These are phyloP conservation scores for Paramormyrops hopkinsi DNA, from an alignment of 2,797 vertebrate species.

Conservation along the genomic window DNA sequence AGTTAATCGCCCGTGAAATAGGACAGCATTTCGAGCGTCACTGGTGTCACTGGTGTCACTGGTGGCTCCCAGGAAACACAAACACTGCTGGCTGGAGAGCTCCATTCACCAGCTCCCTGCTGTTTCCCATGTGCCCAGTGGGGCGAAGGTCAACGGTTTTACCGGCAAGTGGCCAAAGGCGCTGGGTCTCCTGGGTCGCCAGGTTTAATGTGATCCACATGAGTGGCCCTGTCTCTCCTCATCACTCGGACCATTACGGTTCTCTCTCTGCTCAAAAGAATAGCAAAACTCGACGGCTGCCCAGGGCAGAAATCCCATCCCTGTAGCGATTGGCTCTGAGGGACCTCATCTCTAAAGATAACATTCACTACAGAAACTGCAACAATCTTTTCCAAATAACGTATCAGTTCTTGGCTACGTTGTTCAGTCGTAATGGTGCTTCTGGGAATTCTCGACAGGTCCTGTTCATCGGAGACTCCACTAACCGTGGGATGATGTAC, in stretches of 20 bases:
- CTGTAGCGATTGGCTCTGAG: not conserved
- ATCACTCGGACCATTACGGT: not conserved
- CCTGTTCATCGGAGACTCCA: slow-evolving; percentile 92
- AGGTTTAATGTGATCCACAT: slow-evolving; percentile 6
- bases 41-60: not conserved
- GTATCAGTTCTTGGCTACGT: not conserved
- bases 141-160: not conserved
- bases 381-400: not conserved
- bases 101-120: not conserved
- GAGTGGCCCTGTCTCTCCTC: not conserved
- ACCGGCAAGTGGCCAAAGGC: not conserved
- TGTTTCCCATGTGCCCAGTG: not conserved
- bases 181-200: not conserved
- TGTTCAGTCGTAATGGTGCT: not conserved
- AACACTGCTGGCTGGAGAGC: not conserved
- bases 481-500: slow-evolving; percentile 95
- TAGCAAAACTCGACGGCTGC: no score
- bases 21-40: not conserved
- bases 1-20: slow-evolving; percentile 9
- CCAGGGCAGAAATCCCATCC: not conserved
- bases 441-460: slow-evolving; percentile 56
- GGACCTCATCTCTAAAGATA: not conserved
- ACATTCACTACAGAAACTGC: not conserved
- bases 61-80: not conserved
- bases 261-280: not conserved